Base-by-base conservation (phyloP, 2,113 vertebrate species). In the Hydropotes inermis region DNA sequence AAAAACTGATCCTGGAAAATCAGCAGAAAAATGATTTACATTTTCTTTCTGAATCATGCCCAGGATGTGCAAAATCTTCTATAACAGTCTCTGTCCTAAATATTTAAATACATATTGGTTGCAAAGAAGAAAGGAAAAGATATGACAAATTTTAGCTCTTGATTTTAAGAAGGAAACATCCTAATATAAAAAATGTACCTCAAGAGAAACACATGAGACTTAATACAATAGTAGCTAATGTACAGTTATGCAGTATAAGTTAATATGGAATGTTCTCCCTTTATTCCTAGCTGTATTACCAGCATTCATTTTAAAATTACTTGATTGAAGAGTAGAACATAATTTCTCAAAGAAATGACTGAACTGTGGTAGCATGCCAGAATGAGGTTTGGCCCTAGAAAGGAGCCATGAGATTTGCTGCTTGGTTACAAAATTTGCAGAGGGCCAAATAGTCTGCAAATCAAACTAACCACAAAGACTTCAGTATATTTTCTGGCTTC, bases 341-440 rank as follows among this genome's bases (percentile, higher is more conserved):
- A 39, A 86, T 90, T 95, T 90, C 19, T 58, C 43, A 81, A n/a
- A 81, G 50, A 96, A 94, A 96, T 89, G 52, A 61, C 79, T 21
- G 39, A 86, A 78, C 6, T 57, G n/a, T 79, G 28, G 23, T 39
- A 55, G 30, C 13, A 33, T 57, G 50, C 74, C 96, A 96, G 58
- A 81, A 79, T 87, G 91, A 96, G 74, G 55, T 87, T 92, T 97
- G 91, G 74, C 57, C 9, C 70, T 60, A 86, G 47, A 47, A 87
- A 89, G 36, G 54, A 92, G 23, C 47, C 33, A 79, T 82, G 87
- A 87, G 60, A 83, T 94, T 97, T 87, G 57, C 74, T 95, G 57
- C 50, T 52, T 45, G 11, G 84, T 89, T 95, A 94, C 43, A 87
- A 92, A 96, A 94, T 25, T 83, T 87, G 13, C 21, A 92, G 11